Conservation (phyloP, 2,113 vertebrate genomes). For the Macaca nemestrina region DNA sequence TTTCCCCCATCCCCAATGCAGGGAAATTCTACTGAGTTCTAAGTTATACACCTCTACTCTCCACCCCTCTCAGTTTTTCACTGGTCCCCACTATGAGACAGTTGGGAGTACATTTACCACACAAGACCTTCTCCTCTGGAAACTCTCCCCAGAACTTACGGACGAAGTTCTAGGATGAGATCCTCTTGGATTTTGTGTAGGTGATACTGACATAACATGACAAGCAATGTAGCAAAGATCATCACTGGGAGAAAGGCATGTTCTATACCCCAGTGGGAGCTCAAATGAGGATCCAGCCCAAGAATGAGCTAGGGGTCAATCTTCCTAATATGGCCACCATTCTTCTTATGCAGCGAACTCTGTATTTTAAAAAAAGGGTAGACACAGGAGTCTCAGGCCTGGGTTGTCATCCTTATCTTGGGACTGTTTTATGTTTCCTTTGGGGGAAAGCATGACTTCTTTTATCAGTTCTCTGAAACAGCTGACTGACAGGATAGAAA, state of each 20-base stretch:
- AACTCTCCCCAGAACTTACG: neutral
- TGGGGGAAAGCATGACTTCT: neutral
- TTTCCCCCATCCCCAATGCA: neutral
- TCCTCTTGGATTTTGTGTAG: neutral
- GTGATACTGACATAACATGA: neutral
- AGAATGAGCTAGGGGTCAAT: neutral
- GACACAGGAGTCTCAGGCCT: neutral
- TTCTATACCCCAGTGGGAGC: neutral
- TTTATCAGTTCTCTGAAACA: slow-evolving; percentile 11
- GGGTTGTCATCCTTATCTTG: neutral
- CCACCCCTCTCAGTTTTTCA: neutral
- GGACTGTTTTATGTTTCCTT: neutral
- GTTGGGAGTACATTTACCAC: neutral
- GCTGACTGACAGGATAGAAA: neutral
- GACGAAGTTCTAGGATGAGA: neutral
- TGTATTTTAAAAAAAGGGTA: neutral
- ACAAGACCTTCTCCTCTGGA: neutral
- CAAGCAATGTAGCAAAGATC: neutral
- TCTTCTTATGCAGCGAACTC: neutral
- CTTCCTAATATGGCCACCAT: neutral
- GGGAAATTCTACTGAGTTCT: neutral
- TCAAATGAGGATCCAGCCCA: neutral
- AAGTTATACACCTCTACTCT: neutral
- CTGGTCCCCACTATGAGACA: neutral
- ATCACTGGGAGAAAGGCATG: neutral